Conservation (phyloP, 2,888 invertebrate species). For the Ommatoiulus sabulosus region DNA sequence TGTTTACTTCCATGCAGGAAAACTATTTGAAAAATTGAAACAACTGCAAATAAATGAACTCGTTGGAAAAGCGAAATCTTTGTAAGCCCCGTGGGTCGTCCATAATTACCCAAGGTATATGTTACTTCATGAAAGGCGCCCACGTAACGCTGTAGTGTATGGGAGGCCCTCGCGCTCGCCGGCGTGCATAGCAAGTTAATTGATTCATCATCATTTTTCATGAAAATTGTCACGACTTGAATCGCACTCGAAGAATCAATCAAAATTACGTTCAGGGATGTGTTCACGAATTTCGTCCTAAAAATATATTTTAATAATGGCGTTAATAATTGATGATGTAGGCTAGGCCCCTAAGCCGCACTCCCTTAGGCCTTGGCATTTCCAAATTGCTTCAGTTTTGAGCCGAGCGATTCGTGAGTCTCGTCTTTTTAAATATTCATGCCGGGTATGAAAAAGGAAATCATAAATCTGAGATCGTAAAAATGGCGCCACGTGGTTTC, state of each 20-base stretch:
- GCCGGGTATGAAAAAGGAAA: background rate
- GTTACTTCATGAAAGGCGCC: too few species aligned
- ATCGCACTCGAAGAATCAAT: background rate
- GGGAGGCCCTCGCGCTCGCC: background rate
- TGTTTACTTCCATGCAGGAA: too few species aligned
- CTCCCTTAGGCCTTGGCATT: background rate
- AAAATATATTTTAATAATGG: background rate
- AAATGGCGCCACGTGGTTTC: conserved; percentile 24
- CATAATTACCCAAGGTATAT: too few species aligned
- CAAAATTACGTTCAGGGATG: background rate
- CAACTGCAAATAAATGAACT: too few species aligned
- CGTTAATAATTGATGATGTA: background rate
- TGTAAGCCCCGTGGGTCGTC: too few species aligned
- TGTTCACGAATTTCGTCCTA: background rate
- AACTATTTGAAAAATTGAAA: too few species aligned
- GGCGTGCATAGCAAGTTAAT: too few species aligned
- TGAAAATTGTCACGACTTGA: background rate
- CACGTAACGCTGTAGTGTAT: too few species aligned
- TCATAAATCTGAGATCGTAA: conserved; percentile 9
- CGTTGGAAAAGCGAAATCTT: too few species aligned
- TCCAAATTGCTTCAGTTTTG: conserved; percentile 18
- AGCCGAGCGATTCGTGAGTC: background rate
- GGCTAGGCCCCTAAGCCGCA: background rate
- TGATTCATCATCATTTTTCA: background rate
- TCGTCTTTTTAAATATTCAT: conserved; percentile 29